phyloP scores from a whole-genome alignment of 2,113 vertebrate species.

The Nycticebus coucang region DNA sequence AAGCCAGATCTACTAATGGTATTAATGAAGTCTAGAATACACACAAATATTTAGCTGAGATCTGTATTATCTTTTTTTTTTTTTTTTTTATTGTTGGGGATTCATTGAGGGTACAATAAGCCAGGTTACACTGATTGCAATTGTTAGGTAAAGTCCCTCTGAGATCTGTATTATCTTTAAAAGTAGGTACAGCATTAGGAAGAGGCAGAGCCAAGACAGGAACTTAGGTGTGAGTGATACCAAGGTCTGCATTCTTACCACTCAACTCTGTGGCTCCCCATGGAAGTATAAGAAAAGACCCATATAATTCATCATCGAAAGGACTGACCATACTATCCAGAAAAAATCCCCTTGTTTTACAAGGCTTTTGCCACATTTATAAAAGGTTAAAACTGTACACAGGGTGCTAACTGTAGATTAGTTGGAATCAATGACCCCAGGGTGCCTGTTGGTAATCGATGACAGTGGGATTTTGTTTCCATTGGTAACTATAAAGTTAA shows the following conservation, averaged over 20 bases:
- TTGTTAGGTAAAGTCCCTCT: no score
- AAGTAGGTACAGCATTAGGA: not conserved
- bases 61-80: not conserved
- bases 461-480: conserved; percentile 29
- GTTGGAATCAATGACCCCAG: not conserved
- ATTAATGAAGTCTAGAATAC: conserved; percentile 7
- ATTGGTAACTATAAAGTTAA: not conserved
- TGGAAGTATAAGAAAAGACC: not conserved
- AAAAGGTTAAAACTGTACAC: not conserved
- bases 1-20: not conserved
- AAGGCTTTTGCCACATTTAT: not conserved
- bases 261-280: not conserved
- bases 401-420: not conserved
- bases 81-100: no score
- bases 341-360: not conserved
- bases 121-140: no score
- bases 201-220: not conserved
- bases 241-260: conserved; percentile 4
- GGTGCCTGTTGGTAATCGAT: not conserved
- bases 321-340: not conserved
- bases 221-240: not conserved
- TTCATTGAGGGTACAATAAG: no score
- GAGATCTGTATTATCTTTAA: not conserved
- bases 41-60: not conserved
- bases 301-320: not conserved